Conservation (phyloP, 2,888 invertebrate species). For the Taphrorychus bicolor region DNA sequence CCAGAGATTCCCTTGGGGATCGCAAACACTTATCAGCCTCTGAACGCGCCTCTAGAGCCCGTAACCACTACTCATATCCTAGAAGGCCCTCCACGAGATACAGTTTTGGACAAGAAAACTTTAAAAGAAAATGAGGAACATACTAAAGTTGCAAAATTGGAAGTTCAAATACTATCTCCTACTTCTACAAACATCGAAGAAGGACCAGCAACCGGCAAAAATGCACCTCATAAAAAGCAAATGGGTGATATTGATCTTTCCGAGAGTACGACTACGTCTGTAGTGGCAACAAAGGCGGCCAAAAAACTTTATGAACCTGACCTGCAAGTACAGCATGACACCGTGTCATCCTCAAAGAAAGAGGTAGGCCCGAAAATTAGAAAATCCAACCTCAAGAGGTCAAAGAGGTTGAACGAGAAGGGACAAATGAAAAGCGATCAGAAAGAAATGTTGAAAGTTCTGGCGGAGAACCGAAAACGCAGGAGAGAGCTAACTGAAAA, state of each 20-base stretch:
- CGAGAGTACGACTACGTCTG: slow-evolving; percentile 3
- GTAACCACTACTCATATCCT: slow-evolving; percentile 18
- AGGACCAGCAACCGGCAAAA: background rate
- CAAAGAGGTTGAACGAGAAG: slow-evolving; percentile 23
- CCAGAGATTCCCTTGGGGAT: slow-evolving; percentile 21
- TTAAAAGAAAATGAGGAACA: too few relatives aligned
- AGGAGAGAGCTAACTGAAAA: slow-evolving; percentile 7
- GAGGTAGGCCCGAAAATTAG: slow-evolving; percentile 14
- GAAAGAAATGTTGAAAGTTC: slow-evolving; percentile 12
- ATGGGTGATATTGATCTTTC: slow-evolving; percentile 15
- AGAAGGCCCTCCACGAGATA: too few relatives aligned
- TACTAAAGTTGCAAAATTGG: slow-evolving; percentile 17
- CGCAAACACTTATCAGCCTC: too few relatives aligned
- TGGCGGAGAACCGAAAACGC: slow-evolving; percentile 18
- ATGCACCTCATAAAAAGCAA: slow-evolving; percentile 10
- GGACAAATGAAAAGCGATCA: slow-evolving; percentile 21
- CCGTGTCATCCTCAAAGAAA: slow-evolving; percentile 32
- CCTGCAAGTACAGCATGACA: slow-evolving; percentile 43
- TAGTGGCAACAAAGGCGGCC: slow-evolving; percentile 49
- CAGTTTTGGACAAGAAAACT: background rate
- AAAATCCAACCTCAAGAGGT: slow-evolving; percentile 18
- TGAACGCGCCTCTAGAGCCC: slow-evolving; percentile 24
- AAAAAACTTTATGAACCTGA: slow-evolving; percentile 50
- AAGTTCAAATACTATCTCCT: slow-evolving; percentile 37
- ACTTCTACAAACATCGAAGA: slow-evolving; percentile 39